Base-by-base conservation (phyloP, 2,113 vertebrate genomes). In the Tylochromis polylepis region DNA sequence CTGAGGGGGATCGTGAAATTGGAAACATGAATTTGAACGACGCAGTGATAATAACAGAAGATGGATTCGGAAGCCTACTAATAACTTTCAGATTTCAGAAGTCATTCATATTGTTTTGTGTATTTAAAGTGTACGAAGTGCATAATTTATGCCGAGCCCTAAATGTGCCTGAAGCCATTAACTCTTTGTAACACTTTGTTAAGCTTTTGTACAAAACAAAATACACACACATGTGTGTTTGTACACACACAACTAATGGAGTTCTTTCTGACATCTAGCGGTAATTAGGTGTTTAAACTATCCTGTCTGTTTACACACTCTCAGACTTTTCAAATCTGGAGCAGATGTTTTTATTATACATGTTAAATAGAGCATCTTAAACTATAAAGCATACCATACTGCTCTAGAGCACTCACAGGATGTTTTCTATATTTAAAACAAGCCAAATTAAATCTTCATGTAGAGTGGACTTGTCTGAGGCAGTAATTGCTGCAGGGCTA, bases 201-300 rank as follows among this genome's bases (percentile, higher is more conserved):
- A 85, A 70, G 55, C 8, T 31, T 87, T 79, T 85, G 55, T 85
- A 77, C 62, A 86, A 84, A 88, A 86, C 87, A 89, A 82, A 86
- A 82, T 62, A 46, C 79, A 81, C n/a, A 72, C 20, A 46, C 14
- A 9, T 56, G 18, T 60, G 18, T 67, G 41, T 82, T 83, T 83
- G 41, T 72, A 85, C 36, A 79, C 57, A 70, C 34, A 15, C 27
- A 60, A 56, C 20, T 79, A 29, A 81, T 24, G 10, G 67, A 55
- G 34, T 85, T 81, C 83, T 84, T 89, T 78, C 56, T 41, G 4
- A 78, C 56, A 77, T 80, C 58, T 18, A 79, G 20, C 27, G 6
- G 22, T 62, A 49, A 81, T 83, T 85, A 11, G 1, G n/a, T 11
- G 24, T 65, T 83, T 79, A 77, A 53, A 77, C 27, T 53, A 51